phyloP scores from a whole-genome alignment of 2,888 invertebrate genomes.

The Acanthopleura granulata region DNA sequence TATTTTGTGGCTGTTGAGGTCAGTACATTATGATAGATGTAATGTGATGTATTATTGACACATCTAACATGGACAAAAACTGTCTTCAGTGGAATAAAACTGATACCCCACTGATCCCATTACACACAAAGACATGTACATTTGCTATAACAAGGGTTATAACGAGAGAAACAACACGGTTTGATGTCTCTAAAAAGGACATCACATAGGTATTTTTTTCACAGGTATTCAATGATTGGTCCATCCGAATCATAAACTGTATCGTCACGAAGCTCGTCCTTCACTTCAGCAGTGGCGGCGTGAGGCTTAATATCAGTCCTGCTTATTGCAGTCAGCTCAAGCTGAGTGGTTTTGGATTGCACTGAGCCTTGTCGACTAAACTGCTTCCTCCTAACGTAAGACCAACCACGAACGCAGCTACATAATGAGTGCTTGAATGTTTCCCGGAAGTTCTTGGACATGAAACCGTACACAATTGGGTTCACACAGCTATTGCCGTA shows the following conservation, averaged over 20 bases:
- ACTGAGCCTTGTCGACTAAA: slow-evolving; percentile 14
- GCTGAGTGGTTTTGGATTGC: not conserved
- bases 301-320: slow-evolving; percentile 19
- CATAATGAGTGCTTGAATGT: slow-evolving; percentile 57
- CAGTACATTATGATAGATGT: too few relatives aligned
- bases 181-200: too few relatives aligned
- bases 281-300: slow-evolving; percentile 2
- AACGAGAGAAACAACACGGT: too few relatives aligned
- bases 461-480: slow-evolving; percentile 81
- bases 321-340: not conserved
- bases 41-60: too few relatives aligned
- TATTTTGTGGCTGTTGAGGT: too few relatives aligned
- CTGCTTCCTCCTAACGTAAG: not conserved
- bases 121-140: too few relatives aligned
- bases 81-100: too few relatives aligned
- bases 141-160: too few relatives aligned
- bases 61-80: too few relatives aligned
- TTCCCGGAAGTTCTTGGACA: slow-evolving; percentile 79
- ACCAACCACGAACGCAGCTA: slow-evolving; percentile 17
- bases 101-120: too few relatives aligned
- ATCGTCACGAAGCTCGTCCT: not conserved
- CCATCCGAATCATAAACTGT: slow-evolving; percentile 16
- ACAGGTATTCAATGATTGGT: not conserved
- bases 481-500: slow-evolving; percentile 82
- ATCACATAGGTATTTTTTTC: too few relatives aligned